Evolutionary conservation across 1,140 invertebrate genomes (phyloP).

Genomic region (Zaprionus camerounensis): DNA sequence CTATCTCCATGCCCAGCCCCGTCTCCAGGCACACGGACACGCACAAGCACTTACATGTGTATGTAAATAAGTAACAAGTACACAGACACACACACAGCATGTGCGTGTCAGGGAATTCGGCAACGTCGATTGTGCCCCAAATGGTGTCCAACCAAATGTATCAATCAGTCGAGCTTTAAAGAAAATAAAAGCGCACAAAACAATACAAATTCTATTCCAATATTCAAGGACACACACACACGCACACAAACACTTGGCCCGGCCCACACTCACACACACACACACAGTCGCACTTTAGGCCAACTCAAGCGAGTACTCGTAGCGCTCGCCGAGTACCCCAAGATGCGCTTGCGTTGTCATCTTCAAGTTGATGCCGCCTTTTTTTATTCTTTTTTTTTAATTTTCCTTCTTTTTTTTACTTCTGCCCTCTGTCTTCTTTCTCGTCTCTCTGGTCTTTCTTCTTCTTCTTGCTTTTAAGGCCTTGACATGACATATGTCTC

Average conservation of each 20-base stretch:
- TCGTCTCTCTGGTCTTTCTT: not conserved
- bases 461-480: constrained; percentile 24
- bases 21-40: not conserved
- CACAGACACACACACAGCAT: not conserved
- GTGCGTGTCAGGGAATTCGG: constrained; percentile 26
- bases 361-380: constrained; percentile 42
- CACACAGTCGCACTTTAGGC: constrained; percentile 24
- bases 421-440: not conserved
- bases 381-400: not conserved
- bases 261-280: constrained; percentile 22
- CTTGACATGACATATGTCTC: constrained; percentile 47
- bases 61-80: constrained; percentile 46
- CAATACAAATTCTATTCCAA: constrained; percentile 27
- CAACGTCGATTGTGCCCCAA: constrained; percentile 12
- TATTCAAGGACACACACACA: constrained; percentile 41
- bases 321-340: constrained; percentile 30
- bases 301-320: constrained; percentile 36
- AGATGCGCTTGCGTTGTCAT: constrained; percentile 53
- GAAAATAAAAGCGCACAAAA: constrained; percentile 1
- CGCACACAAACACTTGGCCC: not conserved
- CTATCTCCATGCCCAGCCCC: too few species aligned
- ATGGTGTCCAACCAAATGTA: constrained; percentile 32
- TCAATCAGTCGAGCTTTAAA: constrained; percentile 33
- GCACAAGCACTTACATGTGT: constrained; percentile 8
- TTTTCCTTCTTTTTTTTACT: not conserved